Evolutionary conservation across 1,140 invertebrate species (phyloP), one percentile per base, ranked within the genome.

Genomic region (Diorhabda carinulata): DNA sequence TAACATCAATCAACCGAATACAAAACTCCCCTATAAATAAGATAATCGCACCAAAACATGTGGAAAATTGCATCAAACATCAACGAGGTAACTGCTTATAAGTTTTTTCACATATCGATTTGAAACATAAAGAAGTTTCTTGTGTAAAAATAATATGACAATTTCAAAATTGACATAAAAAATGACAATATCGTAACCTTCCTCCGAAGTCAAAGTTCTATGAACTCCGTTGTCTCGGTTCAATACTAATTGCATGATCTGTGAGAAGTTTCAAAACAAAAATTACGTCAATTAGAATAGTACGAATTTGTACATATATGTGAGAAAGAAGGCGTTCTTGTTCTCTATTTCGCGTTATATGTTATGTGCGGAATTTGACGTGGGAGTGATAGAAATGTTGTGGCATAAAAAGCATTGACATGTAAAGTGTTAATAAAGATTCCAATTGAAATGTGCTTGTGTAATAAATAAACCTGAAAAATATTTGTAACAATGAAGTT

Each of bases 401-500:
- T 52, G 47, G 47, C n/a, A 52, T 2, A n/a, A n/a, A 52, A 3
- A n/a, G 47, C n/a, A n/a, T 52, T 52, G 47, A 52, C 47, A n/a
- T 52, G 6, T 52, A 52, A 52, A 52, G 47, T 52, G 4, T 52
- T 6, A 52, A 8, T 52, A 52, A 52, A 52, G 6, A n/a, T 3
- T n/a, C 47, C 47, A 52, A 52, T 52, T 6, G 47, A n/a, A 6
- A n/a, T 8, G n/a, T 4, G 6, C n/a, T 52, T 52, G 47, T 52
- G 47, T 8, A 52, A 52, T 52, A 52, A 3, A 25, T n/a, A 52
- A n/a, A 52, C 6, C 47, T 52, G 4, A 52, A 6, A 52, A 52
- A 3, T 52, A 52, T n/a, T 63, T 42, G 43, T 63, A 56, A 56
- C 60, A 40, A 78, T 84, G 73, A 87, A 86, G 74, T 76, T 88